Conservation (phyloP, 1,140 invertebrate genomes). For the Tetramorium parvispinum region DNA sequence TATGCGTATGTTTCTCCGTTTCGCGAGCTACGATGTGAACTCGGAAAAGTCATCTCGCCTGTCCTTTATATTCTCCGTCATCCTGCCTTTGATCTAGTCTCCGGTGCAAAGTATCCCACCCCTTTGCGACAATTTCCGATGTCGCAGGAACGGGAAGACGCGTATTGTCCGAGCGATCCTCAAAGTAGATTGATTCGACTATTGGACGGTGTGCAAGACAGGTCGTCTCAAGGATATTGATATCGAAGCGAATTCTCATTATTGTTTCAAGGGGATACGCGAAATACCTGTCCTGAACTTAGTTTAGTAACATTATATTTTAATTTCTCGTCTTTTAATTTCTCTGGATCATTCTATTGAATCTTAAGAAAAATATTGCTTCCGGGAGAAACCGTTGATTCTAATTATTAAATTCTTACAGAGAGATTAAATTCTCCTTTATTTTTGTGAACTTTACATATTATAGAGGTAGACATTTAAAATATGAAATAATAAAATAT, state of each 20-base stretch:
- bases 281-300: not conserved
- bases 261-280: not conserved
- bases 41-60: not conserved
- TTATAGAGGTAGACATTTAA: not conserved
- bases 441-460: not conserved
- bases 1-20: not conserved
- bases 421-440: not conserved
- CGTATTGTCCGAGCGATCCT: not conserved
- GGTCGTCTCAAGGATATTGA: not conserved
- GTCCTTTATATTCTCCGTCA: not conserved
- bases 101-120: not conserved
- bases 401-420: not conserved
- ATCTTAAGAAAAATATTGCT: not conserved
- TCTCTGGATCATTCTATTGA: not conserved
- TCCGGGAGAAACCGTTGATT: not conserved
- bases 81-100: constrained; percentile 28
- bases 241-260: not conserved
- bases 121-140: constrained; percentile 23
- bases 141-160: not conserved
- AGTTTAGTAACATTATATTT: not conserved
- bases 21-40: too few relatives aligned
- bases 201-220: not conserved
- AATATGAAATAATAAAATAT: not conserved
- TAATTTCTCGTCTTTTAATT: not conserved
- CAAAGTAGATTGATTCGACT: constrained; percentile 34